phyloP scores from a whole-genome alignment of 2,113 vertebrate species.

The Gobius niger region DNA sequence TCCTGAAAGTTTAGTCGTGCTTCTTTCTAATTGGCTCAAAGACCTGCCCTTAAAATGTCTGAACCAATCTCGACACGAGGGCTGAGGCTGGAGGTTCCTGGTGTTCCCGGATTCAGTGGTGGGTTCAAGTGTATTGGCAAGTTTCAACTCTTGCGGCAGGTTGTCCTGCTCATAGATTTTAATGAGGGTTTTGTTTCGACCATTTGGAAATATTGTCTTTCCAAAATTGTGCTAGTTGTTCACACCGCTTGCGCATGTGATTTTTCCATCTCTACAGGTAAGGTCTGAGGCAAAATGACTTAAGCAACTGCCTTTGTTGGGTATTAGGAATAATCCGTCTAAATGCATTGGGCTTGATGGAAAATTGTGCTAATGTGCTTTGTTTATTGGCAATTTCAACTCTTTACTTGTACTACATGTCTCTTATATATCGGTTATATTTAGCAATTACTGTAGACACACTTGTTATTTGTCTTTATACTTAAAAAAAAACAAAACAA shows the following conservation, averaged over 20 bases:
- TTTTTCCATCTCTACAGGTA: background rate
- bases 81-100: rapidly evolving
- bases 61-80: slow-evolving; percentile 39
- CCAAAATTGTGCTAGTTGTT: background rate
- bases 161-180: slow-evolving; percentile 24
- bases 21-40: slow-evolving; percentile 30
- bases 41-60: background rate
- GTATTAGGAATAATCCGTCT: too few species aligned
- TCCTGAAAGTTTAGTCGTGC: background rate
- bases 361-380: too few species aligned
- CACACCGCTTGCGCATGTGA: slow-evolving; percentile 35
- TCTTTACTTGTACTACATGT: too few species aligned
- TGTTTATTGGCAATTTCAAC: too few species aligned
- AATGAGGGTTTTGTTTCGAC: background rate
- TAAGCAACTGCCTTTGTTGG: too few species aligned
- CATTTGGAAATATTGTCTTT: background rate
- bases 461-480: too few species aligned
- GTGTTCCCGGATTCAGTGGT: slow-evolving; percentile 53
- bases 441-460: too few species aligned
- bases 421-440: too few species aligned
- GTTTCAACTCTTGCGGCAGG: slow-evolving; percentile 45
- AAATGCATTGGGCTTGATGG: too few species aligned
- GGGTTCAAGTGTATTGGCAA: slow-evolving; percentile 47
- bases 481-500: too few species aligned
- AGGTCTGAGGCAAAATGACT: too few species aligned